Base-by-base conservation (phyloP, 2,888 invertebrate genomes). In the Vesta saturnalis region DNA sequence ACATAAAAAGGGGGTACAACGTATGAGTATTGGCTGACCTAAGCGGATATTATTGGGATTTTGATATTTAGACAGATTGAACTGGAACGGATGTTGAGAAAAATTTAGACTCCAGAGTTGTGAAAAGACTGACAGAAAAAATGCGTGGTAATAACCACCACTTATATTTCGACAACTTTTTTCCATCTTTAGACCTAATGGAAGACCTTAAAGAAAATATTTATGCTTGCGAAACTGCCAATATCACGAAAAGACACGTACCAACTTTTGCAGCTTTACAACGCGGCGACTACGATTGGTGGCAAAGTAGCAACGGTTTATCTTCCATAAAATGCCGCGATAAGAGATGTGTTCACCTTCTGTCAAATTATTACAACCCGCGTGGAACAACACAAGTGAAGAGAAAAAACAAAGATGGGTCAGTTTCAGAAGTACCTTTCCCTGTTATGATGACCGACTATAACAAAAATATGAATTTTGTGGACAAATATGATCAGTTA, bases 41-140 rank as follows among this genome's bases (percentile, higher is more conserved):
- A 56, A 55, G 22, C 23, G 73, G 75, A 4, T 77, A 74, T 68
- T 62, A 71, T 46, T 62, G 64, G 16, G 71, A 77, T 12, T 79
- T 78, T 73, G 71, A 78, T 56, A 72, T 80, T 16, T 78, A 80
- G 64, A 73, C 77, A n/a, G 76, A 76, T 10, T 76, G 78, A 72
- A 64, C 67, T 19, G 74, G 57, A 3, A 15, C 14, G 10, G 1
- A 14, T 21, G 19, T 30, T 1, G 35, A 57, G n/a, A 30, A 57
- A 35, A 57, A 23, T 6, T 60, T 77, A 22, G 77, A 75, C 10
- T 66, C 43, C 14, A 71, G 75, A 47, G 73, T 78, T 16, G 76
- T 77, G 21, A 58, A 66, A 47, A 66, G 74, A 61, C 57, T 79
- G 22, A 70, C 71, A 10, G 46, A 60, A 49, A 52, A 57, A 16